Base-by-base conservation (phyloP, 2,113 vertebrate genomes). In the Oophaga pumilio region DNA sequence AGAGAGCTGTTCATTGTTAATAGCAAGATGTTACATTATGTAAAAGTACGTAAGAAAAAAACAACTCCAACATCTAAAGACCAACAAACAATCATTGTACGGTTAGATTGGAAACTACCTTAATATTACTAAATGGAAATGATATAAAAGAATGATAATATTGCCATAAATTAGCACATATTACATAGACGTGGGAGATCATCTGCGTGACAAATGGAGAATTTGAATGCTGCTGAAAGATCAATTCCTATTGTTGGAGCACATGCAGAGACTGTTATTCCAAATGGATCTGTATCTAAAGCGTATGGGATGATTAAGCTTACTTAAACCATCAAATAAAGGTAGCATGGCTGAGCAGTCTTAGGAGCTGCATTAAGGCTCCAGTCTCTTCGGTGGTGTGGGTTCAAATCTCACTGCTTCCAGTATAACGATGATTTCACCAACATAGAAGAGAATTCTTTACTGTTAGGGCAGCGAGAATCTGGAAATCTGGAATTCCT, bases 1-100 rank as follows among this genome's bases (percentile, higher is more conserved):
- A 84, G 86, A 82, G 78, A 89, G 53, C 28, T 81, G 53, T 2
- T 79, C 17, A 53, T 28, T 24, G 50, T 87, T 89, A 69, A 59
- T 50, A 77, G 88, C 88, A 49, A 4, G 8, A 4, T 52, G 24
- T 7, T 74, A 2, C 28, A n/a, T 68, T 87, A 64, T 69, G 78
- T 66, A 26, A 60, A 52, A 89, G 78, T 18, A 26, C 56, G 71
- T 57, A 12, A 1, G 22, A 17, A 33, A 91, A 73, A 90, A 24
- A 57, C 64, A 80, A 28, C 28, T 84, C 24, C 73, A 89, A 20
- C n/a, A 57, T 74, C 43, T 56, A 80, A 78, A 84, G 49, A 73
- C 24, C 24, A 73, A 73, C n/a, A 56, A 84, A 84, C 33, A 84
- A 43, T 57, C 12, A 60, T 20, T 81, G 26, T 22, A 18, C 9